Percentiles rank a stretch among this genome's conserved stretches.
phyloP scores from a whole-genome alignment of 2,113 vertebrate species.

The Salvelinus sp. region DNA sequence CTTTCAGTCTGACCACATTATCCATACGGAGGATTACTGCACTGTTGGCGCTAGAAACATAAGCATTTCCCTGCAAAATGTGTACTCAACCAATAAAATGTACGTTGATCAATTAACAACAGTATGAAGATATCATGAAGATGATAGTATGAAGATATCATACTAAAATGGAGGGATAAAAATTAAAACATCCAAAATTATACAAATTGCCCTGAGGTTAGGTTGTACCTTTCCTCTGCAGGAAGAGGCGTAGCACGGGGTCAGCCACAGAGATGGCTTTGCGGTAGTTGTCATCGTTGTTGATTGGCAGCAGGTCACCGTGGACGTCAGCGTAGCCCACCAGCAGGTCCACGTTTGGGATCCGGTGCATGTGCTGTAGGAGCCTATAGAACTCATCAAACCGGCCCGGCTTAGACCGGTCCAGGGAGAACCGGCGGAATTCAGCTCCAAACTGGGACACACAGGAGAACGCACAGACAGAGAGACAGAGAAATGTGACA shows the following conservation, averaged over 20 bases:
- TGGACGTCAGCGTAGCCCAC: slow-evolving; percentile 95
- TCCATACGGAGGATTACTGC: too few species aligned
- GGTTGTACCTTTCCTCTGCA: slow-evolving; percentile 93
- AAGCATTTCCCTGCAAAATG: too few species aligned
- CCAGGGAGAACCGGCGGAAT: slow-evolving; percentile 95
- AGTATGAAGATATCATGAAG: too few species aligned
- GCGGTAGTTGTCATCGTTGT: slow-evolving; percentile 97
- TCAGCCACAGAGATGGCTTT: slow-evolving; percentile 94
- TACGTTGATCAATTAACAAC: too few species aligned
- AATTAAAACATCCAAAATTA: too few species aligned
- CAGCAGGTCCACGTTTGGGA: slow-evolving; percentile 90
- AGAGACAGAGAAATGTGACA: too few species aligned
- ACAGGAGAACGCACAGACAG: background rate
- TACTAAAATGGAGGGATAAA: too few species aligned
- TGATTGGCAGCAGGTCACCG: slow-evolving; percentile 95
- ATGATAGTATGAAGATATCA: too few species aligned
- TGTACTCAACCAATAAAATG: too few species aligned
- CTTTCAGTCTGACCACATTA: too few species aligned
- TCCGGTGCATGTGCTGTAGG: slow-evolving; percentile 94
- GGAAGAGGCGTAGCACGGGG: slow-evolving; percentile 92
- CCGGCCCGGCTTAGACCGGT: slow-evolving; percentile 91
- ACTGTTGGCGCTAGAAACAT: too few species aligned
- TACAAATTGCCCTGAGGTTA: too few species aligned
- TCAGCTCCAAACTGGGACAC: slow-evolving; percentile 91
- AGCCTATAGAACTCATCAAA: slow-evolving; percentile 98